These are phyloP conservation scores for Diarsia mendica DNA, from an alignment of 2,888 invertebrate genomes.

Conservation along the genomic window DNA sequence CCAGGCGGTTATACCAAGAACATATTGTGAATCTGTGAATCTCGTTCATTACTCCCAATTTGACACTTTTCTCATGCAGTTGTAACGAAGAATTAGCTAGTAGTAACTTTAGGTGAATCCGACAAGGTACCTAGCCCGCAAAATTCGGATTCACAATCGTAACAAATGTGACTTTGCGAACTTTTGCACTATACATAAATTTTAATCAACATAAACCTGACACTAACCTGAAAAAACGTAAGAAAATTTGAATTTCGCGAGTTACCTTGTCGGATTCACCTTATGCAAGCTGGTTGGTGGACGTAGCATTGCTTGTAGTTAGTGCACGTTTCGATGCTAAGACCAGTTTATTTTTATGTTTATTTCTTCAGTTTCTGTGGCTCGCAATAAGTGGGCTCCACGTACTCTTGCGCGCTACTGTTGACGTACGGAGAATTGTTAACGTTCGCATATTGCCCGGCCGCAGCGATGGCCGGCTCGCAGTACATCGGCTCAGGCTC, in stretches of 20 bases:
- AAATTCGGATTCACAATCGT: too few relatives aligned
- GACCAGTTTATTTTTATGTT: too few relatives aligned
- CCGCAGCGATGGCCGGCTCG: constrained; percentile 23
- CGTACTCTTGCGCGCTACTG: constrained; percentile 31
- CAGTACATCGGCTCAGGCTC: constrained; percentile 41
- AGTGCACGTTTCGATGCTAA: not conserved
- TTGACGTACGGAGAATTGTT: constrained; percentile 34
- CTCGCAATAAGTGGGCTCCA: constrained; percentile 46
- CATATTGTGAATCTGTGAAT: too few relatives aligned
- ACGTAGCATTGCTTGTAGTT: not conserved
- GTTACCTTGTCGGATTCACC: too few relatives aligned
- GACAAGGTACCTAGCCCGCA: too few relatives aligned
- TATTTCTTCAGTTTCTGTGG: constrained; percentile 17
- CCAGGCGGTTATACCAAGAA: not conserved
- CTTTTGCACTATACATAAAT: too few relatives aligned
- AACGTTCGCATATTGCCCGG: constrained; percentile 26
- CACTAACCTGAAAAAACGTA: too few relatives aligned
- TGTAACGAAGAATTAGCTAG: not conserved
- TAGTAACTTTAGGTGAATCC: not conserved
- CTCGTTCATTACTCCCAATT: not conserved
- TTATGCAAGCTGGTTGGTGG: not conserved
- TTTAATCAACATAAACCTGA: too few relatives aligned
- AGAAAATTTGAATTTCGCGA: too few relatives aligned
- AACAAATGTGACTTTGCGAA: too few relatives aligned
- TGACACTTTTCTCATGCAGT: not conserved